Conservation (phyloP, 2,797 vertebrate genomes). For the Sibirionetta formosa region DNA sequence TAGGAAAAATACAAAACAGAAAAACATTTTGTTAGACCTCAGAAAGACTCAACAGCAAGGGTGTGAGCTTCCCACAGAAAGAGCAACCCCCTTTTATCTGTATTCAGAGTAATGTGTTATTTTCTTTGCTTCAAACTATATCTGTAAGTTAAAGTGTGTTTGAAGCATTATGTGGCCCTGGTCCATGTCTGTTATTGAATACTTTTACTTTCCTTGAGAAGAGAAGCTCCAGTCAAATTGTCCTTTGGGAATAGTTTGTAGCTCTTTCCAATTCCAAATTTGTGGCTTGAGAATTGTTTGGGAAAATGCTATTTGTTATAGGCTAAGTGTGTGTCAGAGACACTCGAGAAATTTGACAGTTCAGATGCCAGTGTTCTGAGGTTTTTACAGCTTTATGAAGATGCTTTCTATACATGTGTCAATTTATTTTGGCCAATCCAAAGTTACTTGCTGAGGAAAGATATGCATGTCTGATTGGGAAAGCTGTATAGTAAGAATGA, state of each 20-base stretch:
- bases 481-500: background rate
- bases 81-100: background rate
- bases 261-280: background rate
- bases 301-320: background rate
- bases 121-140: background rate
- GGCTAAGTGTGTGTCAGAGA: background rate
- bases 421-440: background rate
- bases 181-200: background rate
- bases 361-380: background rate
- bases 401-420: background rate
- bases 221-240: background rate
- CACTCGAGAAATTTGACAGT: background rate
- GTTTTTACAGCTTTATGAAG: background rate
- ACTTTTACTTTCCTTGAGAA: background rate
- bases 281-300: background rate
- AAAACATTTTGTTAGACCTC: background rate
- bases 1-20: background rate
- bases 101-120: background rate
- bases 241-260: background rate
- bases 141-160: background rate
- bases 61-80: background rate
- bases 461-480: accelerated
- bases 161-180: background rate
- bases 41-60: background rate
- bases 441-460: background rate